A percentile compares a stretch with the other conserved stretches of the same genome.
phyloP scores from a whole-genome alignment of 2,113 vertebrate species.

The Oenanthe oenanthe region DNA sequence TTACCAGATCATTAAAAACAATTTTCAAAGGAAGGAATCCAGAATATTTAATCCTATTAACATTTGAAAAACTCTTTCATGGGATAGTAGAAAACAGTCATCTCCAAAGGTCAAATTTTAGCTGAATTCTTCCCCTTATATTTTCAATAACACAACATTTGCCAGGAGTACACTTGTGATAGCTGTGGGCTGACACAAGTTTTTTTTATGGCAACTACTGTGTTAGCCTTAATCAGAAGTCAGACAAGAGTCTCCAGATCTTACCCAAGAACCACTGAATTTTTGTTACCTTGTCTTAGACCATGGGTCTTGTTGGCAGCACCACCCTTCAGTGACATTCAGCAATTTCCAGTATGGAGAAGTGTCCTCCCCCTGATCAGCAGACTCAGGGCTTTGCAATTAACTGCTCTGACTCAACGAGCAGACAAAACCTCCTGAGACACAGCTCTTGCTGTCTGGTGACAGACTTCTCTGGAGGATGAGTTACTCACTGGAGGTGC shows the following conservation, averaged over 20 bases:
- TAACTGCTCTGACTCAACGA: neutral
- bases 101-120: neutral
- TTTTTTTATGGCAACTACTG: neutral
- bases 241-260: neutral
- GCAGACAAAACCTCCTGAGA: neutral
- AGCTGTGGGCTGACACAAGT: neutral
- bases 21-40: neutral
- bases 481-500: neutral
- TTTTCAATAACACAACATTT: neutral
- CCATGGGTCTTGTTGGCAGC: rapidly evolving
- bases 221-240: neutral
- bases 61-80: neutral
- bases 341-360: neutral
- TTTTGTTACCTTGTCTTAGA: neutral
- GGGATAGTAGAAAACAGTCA: neutral
- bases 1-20: neutral
- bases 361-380: neutral
- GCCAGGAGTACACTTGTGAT: neutral
- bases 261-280: neutral
- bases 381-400: neutral
- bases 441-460: neutral
- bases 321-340: too few species aligned
- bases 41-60: neutral
- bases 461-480: neutral
- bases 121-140: neutral